Evolutionary conservation across 2,113 vertebrate species (phyloP).

Genomic region (Protomyctophum bolini): DNA sequence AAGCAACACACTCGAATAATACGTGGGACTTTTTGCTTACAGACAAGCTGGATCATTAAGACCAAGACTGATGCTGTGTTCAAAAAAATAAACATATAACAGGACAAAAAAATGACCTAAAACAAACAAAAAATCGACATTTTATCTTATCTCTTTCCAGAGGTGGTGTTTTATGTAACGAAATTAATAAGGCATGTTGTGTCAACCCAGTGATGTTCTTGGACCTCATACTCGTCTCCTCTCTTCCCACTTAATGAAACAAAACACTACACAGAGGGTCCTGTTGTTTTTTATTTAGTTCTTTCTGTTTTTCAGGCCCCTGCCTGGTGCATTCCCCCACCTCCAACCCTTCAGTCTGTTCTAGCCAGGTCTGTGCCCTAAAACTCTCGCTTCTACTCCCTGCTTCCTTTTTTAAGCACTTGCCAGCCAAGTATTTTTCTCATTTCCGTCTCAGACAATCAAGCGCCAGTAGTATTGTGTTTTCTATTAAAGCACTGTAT

Average conservation of each 20-base stretch:
- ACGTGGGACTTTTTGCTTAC: conserved; percentile 41
- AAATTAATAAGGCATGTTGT: conserved; percentile 60
- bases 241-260: conserved; percentile 16
- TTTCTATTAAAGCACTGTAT: conserved; percentile 54
- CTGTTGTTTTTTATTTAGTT: conserved; percentile 42
- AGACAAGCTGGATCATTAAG: conserved; percentile 49
- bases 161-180: conserved; percentile 57
- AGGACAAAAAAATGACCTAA: neutral
- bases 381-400: conserved; percentile 52
- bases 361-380: conserved; percentile 48
- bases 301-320: too few relatives aligned
- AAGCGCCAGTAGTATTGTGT: conserved; percentile 64
- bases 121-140: conserved; percentile 15
- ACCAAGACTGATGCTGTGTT: conserved; percentile 52
- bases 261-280: conserved; percentile 72
- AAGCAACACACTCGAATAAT: conserved; percentile 50
- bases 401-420: conserved; percentile 57
- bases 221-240: conserved; percentile 37
- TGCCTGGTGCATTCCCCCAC: conserved; percentile 41
- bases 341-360: conserved; percentile 44
- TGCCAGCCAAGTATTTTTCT: conserved; percentile 54
- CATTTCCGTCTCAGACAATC: conserved; percentile 73
- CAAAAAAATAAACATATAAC: conserved; percentile 12
- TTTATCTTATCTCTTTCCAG: conserved; percentile 53
- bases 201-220: conserved; percentile 55